Conservation (phyloP, 2,888 invertebrate genomes). For the Chloroclystis v-ata region DNA sequence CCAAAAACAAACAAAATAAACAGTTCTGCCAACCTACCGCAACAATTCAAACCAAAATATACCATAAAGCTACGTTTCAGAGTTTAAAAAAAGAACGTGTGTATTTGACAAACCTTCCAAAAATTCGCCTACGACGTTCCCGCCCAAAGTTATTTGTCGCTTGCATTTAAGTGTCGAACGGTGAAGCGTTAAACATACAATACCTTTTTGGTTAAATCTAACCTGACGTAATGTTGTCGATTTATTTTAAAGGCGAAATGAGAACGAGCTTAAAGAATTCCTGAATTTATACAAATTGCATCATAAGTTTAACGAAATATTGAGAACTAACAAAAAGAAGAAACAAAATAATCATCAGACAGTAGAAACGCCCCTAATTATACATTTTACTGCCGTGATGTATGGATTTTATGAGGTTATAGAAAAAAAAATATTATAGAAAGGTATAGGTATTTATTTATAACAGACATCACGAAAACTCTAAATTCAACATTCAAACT, state of each 20-base stretch:
- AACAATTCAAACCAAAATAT: constrained; percentile 17
- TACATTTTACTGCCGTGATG: no score
- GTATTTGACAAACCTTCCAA: constrained; percentile 24
- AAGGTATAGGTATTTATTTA: no score
- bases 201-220: constrained; percentile 25
- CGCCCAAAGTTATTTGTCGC: constrained; percentile 63
- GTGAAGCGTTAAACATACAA: constrained; percentile 67
- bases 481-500: no score
- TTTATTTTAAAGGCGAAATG: background rate
- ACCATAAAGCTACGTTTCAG: constrained; percentile 18
- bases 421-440: no score
- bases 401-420: no score
- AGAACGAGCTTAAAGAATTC: background rate
- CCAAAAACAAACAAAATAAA: constrained; percentile 51
- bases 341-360: no score
- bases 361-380: no score
- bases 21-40: constrained; percentile 20
- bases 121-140: constrained; percentile 57
- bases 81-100: constrained; percentile 20
- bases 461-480: no score
- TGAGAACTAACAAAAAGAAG: no score
- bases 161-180: constrained; percentile 56
- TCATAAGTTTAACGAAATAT: no score
- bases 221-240: constrained; percentile 13
- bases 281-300: no score